phyloP scores from a whole-genome alignment of 2,113 vertebrate genomes.

The Epinephelus cyanopodus region DNA sequence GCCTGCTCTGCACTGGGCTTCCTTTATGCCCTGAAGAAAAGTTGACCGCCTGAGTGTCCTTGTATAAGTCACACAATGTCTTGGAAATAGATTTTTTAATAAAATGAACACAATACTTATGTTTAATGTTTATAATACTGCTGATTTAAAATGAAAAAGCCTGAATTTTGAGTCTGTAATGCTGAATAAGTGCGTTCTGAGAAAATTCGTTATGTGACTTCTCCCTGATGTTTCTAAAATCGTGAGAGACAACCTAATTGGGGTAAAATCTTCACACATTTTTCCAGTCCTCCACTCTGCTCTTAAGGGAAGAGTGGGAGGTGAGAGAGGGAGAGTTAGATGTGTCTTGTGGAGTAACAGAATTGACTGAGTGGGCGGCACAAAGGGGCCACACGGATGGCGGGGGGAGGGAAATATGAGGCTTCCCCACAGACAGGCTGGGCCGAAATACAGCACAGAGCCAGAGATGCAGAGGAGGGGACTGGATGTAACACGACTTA shows the following conservation, averaged over 20 bases:
- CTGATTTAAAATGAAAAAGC: neutral
- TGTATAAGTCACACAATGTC: too few relatives aligned
- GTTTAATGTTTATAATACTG: too few relatives aligned
- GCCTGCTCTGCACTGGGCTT: too few relatives aligned
- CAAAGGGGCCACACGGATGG: constrained; percentile 23
- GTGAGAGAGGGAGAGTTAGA: constrained; percentile 23
- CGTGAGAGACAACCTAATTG: constrained; percentile 40
- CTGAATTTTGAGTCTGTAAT: neutral
- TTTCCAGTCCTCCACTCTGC: neutral
- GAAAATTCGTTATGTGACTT: constrained; percentile 26
- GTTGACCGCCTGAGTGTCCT: too few relatives aligned
- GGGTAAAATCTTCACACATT: constrained; percentile 31
- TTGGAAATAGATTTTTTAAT: too few relatives aligned
- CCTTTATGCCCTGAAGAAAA: too few relatives aligned
- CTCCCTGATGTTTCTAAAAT: constrained; percentile 29
- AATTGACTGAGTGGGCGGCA: constrained; percentile 56
- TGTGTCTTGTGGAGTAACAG: constrained; percentile 33
- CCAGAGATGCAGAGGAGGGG: constrained; percentile 36
- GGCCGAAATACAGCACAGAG: constrained; percentile 31
- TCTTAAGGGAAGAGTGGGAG: constrained; percentile 31
- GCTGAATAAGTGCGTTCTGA: constrained; percentile 3
- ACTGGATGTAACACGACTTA: constrained; percentile 34
- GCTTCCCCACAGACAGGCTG: constrained; percentile 38
- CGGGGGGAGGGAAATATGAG: constrained; percentile 3
- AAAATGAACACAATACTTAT: too few relatives aligned